These are phyloP conservation scores for Abramis brama DNA, from an alignment of 2,113 vertebrate species.

Conservation along the genomic window DNA sequence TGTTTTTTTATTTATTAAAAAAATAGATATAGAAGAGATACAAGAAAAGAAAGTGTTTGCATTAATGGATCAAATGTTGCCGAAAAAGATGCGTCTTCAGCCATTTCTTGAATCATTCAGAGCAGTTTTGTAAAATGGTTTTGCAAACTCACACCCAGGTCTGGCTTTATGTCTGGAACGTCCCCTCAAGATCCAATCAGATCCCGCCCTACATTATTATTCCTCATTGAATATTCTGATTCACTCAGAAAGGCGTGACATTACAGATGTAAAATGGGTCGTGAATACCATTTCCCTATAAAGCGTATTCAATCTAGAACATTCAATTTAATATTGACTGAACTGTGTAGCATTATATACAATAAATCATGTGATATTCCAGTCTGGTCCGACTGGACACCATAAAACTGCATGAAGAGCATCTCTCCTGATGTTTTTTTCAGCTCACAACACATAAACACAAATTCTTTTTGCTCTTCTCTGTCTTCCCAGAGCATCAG, in stretches of 20 bases:
- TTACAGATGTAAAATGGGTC: neutral
- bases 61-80: no score
- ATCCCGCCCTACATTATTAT: neutral
- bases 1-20: no score
- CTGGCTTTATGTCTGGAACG: neutral
- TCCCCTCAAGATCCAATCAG: neutral
- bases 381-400: neutral
- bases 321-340: neutral
- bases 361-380: neutral
- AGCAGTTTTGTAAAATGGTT: neutral
- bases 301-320: constrained; percentile 11
- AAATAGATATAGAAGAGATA: no score
- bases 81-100: no score
- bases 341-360: neutral
- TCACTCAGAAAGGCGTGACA: neutral
- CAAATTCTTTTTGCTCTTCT: constrained; percentile 3
- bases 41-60: no score
- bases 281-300: neutral
- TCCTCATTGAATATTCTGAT: constrained; percentile 4
- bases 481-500: neutral
- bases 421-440: neutral
- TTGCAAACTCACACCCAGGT: neutral
- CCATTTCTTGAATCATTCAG: neutral
- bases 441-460: neutral
- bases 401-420: neutral